phyloP scores from a whole-genome alignment of 2,113 vertebrate species.

The Channa argus region DNA sequence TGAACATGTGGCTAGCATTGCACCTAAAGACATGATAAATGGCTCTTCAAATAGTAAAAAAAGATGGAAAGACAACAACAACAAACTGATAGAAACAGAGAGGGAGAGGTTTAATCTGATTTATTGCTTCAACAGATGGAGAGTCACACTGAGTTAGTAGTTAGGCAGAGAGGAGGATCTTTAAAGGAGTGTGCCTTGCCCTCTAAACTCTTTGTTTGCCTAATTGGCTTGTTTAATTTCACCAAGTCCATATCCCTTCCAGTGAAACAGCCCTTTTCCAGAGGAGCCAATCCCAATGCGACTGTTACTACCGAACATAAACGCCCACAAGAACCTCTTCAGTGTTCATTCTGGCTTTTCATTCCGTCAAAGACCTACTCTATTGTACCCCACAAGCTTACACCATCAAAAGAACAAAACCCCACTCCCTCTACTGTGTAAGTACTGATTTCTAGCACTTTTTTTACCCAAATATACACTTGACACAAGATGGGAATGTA shows the following conservation, averaged over 20 bases:
- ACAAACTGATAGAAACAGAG: constrained; percentile 22
- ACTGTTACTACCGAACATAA: constrained; percentile 8
- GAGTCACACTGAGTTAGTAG: constrained; percentile 57
- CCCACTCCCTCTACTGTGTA: neutral
- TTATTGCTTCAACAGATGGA: constrained; percentile 67
- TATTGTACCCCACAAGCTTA: constrained; percentile 27
- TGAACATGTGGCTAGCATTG: neutral
- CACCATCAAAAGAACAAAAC: constrained; percentile 29
- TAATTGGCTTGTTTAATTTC: constrained; percentile 81
- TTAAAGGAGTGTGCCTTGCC: constrained; percentile 72
- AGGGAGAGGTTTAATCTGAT: constrained; percentile 68
- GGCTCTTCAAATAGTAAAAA: constrained; percentile 57
- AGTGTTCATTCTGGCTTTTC: constrained; percentile 28
- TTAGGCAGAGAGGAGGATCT: constrained; percentile 58
- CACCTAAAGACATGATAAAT: constrained; percentile 52
- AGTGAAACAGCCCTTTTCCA: constrained; percentile 52
- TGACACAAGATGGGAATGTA: constrained; percentile 60
- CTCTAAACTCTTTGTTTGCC: constrained; percentile 70
- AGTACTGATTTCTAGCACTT: constrained; percentile 44
- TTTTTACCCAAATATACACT: constrained; percentile 56
- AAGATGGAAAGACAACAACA: constrained; percentile 60
- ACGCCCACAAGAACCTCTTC: constrained; percentile 23
- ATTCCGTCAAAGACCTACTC: constrained; percentile 30
- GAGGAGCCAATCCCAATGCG: constrained; percentile 44
- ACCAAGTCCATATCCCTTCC: constrained; percentile 65